Evolutionary conservation across 2,113 vertebrate genomes (phyloP).

Genomic region (Clarias batrachus): DNA sequence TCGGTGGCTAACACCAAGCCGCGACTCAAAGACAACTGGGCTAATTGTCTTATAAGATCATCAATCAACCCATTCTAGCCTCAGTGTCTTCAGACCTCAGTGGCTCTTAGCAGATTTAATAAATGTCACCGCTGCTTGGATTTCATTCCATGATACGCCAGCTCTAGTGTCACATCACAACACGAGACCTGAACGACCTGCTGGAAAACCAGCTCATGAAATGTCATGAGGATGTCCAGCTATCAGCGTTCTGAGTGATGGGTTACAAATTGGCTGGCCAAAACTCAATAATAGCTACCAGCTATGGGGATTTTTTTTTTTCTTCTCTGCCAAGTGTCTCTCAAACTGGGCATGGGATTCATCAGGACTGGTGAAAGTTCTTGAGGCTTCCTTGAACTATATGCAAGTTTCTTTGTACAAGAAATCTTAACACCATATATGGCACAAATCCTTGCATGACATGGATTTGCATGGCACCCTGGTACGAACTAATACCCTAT

Average conservation of each 20-base stretch:
- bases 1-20: too few species aligned
- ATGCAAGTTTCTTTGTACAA: neutral
- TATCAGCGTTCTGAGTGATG: constrained; percentile 31
- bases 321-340: neutral
- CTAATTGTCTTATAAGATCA: constrained; percentile 5
- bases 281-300: constrained; percentile 15
- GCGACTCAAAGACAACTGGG: neutral
- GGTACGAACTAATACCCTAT: neutral
- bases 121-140: neutral
- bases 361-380: neutral
- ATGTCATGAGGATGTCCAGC: constrained; percentile 13
- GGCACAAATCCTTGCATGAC: neutral
- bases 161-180: neutral
- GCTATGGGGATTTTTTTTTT: constrained; percentile 27
- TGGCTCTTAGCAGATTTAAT: neutral
- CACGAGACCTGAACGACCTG: neutral
- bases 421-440: neutral
- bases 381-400: neutral
- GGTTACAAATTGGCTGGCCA: constrained; percentile 42
- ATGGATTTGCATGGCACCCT: neutral
- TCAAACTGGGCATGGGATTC: neutral
- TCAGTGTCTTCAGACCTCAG: neutral
- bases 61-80: constrained; percentile 12
- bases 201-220: constrained; percentile 11
- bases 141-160: constrained; percentile 1